phyloP scores from a whole-genome alignment of 2,888 invertebrate species.

The Meta bourneti region DNA sequence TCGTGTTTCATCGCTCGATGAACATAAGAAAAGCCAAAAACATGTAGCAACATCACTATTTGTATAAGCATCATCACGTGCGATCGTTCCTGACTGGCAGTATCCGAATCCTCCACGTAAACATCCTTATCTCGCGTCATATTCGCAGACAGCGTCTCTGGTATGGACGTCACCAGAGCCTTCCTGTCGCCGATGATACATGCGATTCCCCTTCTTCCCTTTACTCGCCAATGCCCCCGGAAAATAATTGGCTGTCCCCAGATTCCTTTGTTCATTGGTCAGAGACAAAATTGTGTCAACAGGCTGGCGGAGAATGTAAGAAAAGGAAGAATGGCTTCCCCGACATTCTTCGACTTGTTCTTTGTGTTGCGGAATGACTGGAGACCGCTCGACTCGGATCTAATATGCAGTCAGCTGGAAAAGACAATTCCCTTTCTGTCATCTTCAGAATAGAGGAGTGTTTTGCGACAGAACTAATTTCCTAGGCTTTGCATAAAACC shows the following conservation, averaged over 20 bases:
- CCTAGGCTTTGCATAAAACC: too few relatives aligned
- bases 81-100: too few relatives aligned
- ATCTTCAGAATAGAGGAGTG: neutral
- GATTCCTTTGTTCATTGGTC: slow-evolving; percentile 1
- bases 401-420: slow-evolving; percentile 8
- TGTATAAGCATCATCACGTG: too few relatives aligned
- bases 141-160: too few relatives aligned
- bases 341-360: neutral
- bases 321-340: neutral
- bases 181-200: too few relatives aligned
- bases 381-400: neutral
- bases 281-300: slow-evolving; percentile 12
- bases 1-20: too few relatives aligned
- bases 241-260: slow-evolving; percentile 1
- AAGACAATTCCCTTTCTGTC: slow-evolving; percentile 7
- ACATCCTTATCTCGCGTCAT: too few relatives aligned
- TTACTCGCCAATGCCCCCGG: neutral
- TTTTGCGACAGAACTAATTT: neutral
- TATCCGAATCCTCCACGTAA: too few relatives aligned
- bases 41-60: too few relatives aligned
- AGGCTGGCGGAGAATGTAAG: neutral
- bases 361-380: neutral
- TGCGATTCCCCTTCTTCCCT: neutral
- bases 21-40: too few relatives aligned
- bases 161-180: too few relatives aligned